Conservation (phyloP, 2,888 invertebrate species). For the Cacoxenus indagator region DNA sequence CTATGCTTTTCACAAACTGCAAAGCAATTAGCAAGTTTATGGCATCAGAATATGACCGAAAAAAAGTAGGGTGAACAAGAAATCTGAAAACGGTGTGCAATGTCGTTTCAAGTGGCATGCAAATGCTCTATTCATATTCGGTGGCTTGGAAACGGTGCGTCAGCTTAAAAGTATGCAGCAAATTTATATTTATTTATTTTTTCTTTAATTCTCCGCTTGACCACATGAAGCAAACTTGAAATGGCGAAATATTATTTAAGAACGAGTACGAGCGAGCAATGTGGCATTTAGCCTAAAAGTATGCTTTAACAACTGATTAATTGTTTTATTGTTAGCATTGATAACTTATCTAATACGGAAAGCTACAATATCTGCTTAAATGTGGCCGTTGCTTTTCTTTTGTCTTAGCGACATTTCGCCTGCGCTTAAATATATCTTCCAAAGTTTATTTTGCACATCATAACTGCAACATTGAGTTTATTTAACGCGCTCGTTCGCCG, state of each 20-base stretch:
- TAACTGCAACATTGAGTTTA: slow-evolving; percentile 5
- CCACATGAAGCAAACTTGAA: no score
- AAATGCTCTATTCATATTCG: no score
- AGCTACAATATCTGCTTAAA: background rate
- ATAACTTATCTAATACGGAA: background rate
- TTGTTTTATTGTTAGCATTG: background rate
- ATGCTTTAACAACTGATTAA: background rate
- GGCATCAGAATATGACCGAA: slow-evolving; percentile 63
- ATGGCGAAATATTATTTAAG: no score
- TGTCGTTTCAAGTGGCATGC: no score
- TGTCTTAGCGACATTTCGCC: background rate
- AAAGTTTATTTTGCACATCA: background rate
- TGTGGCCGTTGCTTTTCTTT: background rate
- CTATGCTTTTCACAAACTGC: slow-evolving; percentile 21
- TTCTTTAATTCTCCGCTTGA: no score
- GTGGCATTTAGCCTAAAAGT: background rate
- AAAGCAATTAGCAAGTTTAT: slow-evolving; percentile 62
- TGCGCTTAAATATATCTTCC: background rate
- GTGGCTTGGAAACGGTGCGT: no score
- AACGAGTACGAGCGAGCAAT: background rate
- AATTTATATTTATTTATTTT: no score
- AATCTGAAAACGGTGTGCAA: no score
- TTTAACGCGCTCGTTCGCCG: slow-evolving; percentile 4
- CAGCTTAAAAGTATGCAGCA: no score
- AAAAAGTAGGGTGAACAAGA: slow-evolving; percentile 29